Evolutionary conservation across 2,888 invertebrate species (phyloP), one percentile per base, ranked within the genome.

Genomic region (Pristionchus japonicus): DNA sequence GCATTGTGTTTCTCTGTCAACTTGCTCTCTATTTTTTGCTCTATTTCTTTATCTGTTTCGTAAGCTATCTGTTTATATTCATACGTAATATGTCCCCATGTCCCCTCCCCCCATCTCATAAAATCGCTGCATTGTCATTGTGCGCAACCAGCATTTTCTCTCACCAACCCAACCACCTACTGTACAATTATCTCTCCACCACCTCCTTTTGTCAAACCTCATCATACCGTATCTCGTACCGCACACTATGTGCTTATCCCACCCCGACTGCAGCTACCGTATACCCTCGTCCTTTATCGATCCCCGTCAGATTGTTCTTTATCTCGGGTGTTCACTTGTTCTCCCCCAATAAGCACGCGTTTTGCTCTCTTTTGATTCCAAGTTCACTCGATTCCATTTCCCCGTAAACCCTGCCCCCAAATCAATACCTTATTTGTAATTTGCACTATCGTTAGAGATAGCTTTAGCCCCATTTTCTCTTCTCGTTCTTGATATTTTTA

Each of bases 381-480:
- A n/a, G 13, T 47, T 77, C 47, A 43, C 43, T 77, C 27, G 43
- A 77, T 77, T 77, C 77, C 77, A 40, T 57, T 57, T 52, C 31
- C 37, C 31, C 77, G 27, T 77, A 74, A 7, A 31, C 77, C 70
- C 20, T 9, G 9, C 43, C n/a, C n/a, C n/a, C n/a, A n/a, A n/a
- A n/a, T n/a, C n/a, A n/a, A n/a, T 27, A 34, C 43, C 20, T n/a
- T 77, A 57, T 77, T 77, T 27, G 43, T 27, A 77, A 40, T 40
- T 77, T 77, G 77, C 77, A 43, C 77, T 77, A 77, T 77, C 77
- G 77, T 47, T 27, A 77, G 70, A 27, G 77, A 77, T 77, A 77
- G 77, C 77, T 77, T 77, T 77, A 77, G 77, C 37, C n/a, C 43
- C 43, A 43, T 43, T n/a, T n/a, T n/a, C 70, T 11, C 13, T 74